Base-by-base conservation (phyloP, 1,140 invertebrate genomes). In the Philotrypesis tridentata region DNA sequence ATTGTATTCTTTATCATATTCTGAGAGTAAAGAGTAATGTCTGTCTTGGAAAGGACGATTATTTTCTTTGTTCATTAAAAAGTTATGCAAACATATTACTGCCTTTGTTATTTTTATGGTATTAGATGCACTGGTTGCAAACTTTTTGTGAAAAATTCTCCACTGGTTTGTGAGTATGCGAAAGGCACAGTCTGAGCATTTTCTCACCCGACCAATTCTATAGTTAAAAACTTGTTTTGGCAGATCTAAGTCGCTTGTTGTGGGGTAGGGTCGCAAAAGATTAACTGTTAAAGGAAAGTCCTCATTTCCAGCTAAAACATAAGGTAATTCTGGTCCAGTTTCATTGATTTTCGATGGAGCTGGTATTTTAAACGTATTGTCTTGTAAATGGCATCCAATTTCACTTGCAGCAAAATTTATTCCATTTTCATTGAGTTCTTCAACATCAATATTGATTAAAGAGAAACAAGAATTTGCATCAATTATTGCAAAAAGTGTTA, bases 61-160 rank as follows among this genome's bases (percentile, higher is more conserved):
- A 27, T 60, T 75, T n/a, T 75, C 72, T 75, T 61, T 75, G 17
- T 31, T 75, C 72, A 75, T 75, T 5, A 75, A 17, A 75, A 75
- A 75, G 61, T 75, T 75, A n/a, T 75, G 72, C 31, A 75, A 75
- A 75, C 72, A 75, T 11, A 61, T n/a, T 31, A 17, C 48, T 31
- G 72, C 72, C 33, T 61, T 75, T 1, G 25, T 31, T n/a, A 75
- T 75, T 61, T 75, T 75, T 17, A 29, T 48, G 23, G 71, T 73
- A 73, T 73, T 73, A 48, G 37, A 25, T n/a, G 40, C 21, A 14
- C 17, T 75, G 11, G 48, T 75, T 2, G 25, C 11, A 75, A 75
- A 75, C 61, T 75, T 75, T 23, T 75, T 75, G n/a, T 75, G 72
- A n/a, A 75, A 75, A 60, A 75, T 75, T 33, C 60, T 75, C 72